Base-by-base conservation (phyloP, 2,797 vertebrate genomes). In the Sebastes oblongus region DNA sequence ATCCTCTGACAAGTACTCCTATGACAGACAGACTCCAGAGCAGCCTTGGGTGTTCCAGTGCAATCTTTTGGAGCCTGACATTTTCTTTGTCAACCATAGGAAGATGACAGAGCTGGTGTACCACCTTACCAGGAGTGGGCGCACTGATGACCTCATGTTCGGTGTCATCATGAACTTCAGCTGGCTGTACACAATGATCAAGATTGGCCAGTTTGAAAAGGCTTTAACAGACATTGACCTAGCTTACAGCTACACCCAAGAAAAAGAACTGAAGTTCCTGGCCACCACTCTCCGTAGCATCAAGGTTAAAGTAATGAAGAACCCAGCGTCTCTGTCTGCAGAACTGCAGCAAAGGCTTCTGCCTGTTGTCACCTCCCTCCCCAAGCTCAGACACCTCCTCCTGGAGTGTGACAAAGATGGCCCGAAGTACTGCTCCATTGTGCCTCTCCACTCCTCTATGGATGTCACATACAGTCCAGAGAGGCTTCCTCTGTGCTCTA, bases 41-140 rank as follows among this genome's bases (percentile, higher is more conserved):
- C 98, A 99, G 93, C 98, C 98, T 22, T 99, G 98, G 98, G 98
- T 99, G 78, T 99, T 99, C 87, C 98, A 99, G 83, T 99, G 98
- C 85, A 99, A 99, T 77, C 96, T 98, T 2, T 61, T 99, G 82
- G 98, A 99, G 88, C 98, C 98, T 1, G 98, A 99, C 84, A 99
- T 99, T 86, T 99, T 99, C 91, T 99, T 99, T 74, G 97, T 99
- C 83, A 99, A 99, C 86, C 98, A 99, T 87, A 95, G 98, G 86
- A 99, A 99, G 93, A 99, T 99, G 98, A 99, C 96, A 6, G 98
- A 99, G 90, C 96, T 99, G 80, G 94, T 99, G 72, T 95, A 97
- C 91, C 98, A 99, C 89, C 94, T 99, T 81, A 99, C 97, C 4
- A 96, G 96, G 77, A 98, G 97, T 82, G 98, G 97, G 8, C 97